Evolutionary conservation across 2,888 invertebrate genomes (phyloP).

Genomic region (Anthrax anthrax): DNA sequence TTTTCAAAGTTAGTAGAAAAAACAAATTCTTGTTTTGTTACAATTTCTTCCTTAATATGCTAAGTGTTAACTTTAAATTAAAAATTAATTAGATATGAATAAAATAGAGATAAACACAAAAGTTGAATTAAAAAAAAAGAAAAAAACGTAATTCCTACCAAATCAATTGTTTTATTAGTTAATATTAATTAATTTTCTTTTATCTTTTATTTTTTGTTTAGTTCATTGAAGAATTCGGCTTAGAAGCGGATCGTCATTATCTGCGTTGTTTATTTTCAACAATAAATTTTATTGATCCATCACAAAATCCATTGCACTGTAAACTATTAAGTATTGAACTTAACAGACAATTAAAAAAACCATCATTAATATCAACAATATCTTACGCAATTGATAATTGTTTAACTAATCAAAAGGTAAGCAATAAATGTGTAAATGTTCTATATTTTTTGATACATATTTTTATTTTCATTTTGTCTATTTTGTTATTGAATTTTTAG

Average conservation of each 20-base stretch:
- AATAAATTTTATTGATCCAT: constrained; percentile 61
- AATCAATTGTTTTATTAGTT: too few species aligned
- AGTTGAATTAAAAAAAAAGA: too few species aligned
- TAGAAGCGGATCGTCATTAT: constrained; percentile 94
- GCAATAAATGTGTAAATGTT: neutral
- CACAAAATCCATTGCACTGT: constrained; percentile 49
- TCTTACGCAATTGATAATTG: constrained; percentile 80
- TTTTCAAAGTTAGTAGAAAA: too few species aligned
- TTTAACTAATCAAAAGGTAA: constrained; percentile 57
- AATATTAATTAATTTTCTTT: too few species aligned
- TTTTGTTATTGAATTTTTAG: constrained; percentile 37
- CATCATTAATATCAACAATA: constrained; percentile 73
- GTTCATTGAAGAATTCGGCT: constrained; percentile 83
- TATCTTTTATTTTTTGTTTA: constrained; percentile 33
- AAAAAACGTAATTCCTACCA: too few species aligned
- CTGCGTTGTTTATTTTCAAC: constrained; percentile 86
- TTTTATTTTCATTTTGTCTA: neutral
- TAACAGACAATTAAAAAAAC: constrained; percentile 63
- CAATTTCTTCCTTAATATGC: too few species aligned
- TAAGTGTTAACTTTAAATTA: too few species aligned
- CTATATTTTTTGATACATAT: neutral
- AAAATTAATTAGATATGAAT: too few species aligned
- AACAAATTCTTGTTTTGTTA: too few species aligned
- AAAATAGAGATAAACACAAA: too few species aligned
- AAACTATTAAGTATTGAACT: constrained; percentile 68